These are phyloP conservation scores for Neelides sp. DNA, from an alignment of 1,140 invertebrate species.

Conservation along the genomic window DNA sequence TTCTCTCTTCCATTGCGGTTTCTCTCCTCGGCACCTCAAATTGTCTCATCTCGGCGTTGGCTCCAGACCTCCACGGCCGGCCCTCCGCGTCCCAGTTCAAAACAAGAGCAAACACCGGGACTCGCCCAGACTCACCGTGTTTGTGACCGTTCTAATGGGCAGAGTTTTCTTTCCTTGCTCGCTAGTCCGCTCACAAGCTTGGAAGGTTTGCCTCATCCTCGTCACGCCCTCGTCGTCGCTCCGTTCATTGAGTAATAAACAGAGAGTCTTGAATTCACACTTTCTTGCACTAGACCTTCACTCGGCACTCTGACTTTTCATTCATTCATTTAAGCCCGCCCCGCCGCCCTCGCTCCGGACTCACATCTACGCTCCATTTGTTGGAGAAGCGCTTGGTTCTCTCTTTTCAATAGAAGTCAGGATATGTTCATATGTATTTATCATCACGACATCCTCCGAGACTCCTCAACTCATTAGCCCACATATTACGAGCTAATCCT, in stretches of 20 bases:
- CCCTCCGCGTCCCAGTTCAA: not conserved
- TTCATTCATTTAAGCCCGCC: too few species aligned
- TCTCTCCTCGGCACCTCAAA: conserved; percentile 1
- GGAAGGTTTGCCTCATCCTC: conserved; percentile 8
- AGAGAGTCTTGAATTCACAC: not conserved
- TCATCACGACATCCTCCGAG: too few species aligned
- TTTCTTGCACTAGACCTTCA: not conserved
- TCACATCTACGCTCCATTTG: too few species aligned
- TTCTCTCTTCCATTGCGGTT: conserved; percentile 5
- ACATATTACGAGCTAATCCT: too few species aligned
- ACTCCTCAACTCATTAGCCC: too few species aligned
- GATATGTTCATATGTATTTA: too few species aligned
- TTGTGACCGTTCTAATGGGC: conserved; percentile 34
- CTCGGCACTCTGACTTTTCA: too few species aligned
- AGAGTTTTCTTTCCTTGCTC: conserved; percentile 27
- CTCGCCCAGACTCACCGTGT: conserved; percentile 9
- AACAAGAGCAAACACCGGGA: not conserved
- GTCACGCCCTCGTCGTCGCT: too few species aligned
- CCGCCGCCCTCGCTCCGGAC: too few species aligned
- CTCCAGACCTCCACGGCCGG: not conserved
- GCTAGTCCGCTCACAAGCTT: conserved; percentile 29
- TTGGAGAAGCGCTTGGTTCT: too few species aligned
- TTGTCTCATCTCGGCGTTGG: conserved; percentile 12
- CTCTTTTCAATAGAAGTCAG: too few species aligned
- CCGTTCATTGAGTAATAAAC: too few species aligned